Percentiles rank a stretch among this genome's conserved stretches.
Conservation (phyloP, 2,888 invertebrate species). For the Chrysodeixis includens region DNA sequence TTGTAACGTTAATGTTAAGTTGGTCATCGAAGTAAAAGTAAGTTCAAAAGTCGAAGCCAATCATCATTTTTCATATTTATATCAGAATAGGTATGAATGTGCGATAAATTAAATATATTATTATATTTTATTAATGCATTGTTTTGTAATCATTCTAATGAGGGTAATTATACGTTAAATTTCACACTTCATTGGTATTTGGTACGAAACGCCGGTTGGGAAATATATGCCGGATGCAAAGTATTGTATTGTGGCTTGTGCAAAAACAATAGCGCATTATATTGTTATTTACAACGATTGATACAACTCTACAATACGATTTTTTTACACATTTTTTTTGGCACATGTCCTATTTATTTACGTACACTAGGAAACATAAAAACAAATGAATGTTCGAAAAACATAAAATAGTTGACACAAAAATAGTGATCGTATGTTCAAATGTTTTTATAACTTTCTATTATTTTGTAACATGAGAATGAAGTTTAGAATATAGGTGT, state of each 20-base stretch:
- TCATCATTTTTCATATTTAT: conserved; percentile 20
- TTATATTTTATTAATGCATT: neutral
- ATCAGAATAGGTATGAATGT: too few relatives aligned
- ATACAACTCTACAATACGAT: conserved; percentile 8
- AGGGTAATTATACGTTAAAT: conserved; percentile 6
- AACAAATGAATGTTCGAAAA: neutral
- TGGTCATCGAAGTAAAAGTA: too few relatives aligned
- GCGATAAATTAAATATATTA: too few relatives aligned
- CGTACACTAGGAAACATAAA: neutral
- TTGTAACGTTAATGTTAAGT: too few relatives aligned
- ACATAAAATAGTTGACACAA: neutral
- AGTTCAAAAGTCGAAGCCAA: conserved; percentile 20
- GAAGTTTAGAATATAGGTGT: conserved; percentile 77
- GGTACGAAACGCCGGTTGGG: neutral
- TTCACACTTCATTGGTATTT: conserved; percentile 3
- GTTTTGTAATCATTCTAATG: conserved; percentile 4
- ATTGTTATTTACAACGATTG: conserved; percentile 7
- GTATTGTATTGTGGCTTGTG: conserved; percentile 13
- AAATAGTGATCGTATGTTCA: conserved; percentile 7
- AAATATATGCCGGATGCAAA: conserved; percentile 8
- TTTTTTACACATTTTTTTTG: conserved; percentile 29
- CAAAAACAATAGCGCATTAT: conserved; percentile 40
- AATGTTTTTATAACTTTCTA: conserved; percentile 57
- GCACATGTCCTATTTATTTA: conserved; percentile 29
- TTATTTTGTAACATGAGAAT: conserved; percentile 82